A percentile compares a stretch with the other conserved stretches of the same genome.
Conservation (phyloP, 2,113 vertebrate genomes). For the Ifrita kowaldi region DNA sequence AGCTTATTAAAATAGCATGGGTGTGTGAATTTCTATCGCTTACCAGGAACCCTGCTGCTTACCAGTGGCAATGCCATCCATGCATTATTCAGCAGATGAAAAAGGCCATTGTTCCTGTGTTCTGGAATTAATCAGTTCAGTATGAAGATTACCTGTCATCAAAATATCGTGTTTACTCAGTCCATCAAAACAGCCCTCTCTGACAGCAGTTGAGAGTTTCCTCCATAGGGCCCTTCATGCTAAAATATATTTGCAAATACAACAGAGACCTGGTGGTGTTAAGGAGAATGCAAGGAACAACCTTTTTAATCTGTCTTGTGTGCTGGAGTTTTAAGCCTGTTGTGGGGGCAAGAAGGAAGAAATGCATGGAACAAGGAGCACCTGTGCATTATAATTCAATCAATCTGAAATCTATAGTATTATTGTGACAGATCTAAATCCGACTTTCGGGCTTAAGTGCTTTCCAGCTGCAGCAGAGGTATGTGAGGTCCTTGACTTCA, state of each 20-base stretch:
- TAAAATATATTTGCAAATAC: not conserved
- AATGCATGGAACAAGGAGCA: not conserved
- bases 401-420: slow-evolving; percentile 8
- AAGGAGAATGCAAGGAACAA: not conserved
- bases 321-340: not conserved
- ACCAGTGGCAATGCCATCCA: slow-evolving; percentile 36
- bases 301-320: not conserved
- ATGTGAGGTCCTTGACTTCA: slow-evolving; percentile 35
- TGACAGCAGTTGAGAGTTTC: not conserved
- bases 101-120: slow-evolving; percentile 51
- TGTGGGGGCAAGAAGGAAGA: not conserved
- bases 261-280: not conserved
- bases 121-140: slow-evolving; percentile 61
- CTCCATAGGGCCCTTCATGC: not conserved
- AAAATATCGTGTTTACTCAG: slow-evolving; percentile 41
- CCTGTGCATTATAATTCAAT: slow-evolving; percentile 48
- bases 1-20: slow-evolving; percentile 66
- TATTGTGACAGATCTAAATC: slow-evolving; percentile 44
- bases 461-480: slow-evolving; percentile 36
- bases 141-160: slow-evolving; percentile 64
- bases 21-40: slow-evolving; percentile 57
- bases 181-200: slow-evolving; percentile 32
- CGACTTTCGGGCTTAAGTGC: not conserved
- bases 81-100: slow-evolving; percentile 60
- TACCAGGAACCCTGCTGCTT: slow-evolving; percentile 57